These are phyloP conservation scores for Phylloscopus collybita DNA, from an alignment of 2,797 vertebrate species.

Conservation along the genomic window DNA sequence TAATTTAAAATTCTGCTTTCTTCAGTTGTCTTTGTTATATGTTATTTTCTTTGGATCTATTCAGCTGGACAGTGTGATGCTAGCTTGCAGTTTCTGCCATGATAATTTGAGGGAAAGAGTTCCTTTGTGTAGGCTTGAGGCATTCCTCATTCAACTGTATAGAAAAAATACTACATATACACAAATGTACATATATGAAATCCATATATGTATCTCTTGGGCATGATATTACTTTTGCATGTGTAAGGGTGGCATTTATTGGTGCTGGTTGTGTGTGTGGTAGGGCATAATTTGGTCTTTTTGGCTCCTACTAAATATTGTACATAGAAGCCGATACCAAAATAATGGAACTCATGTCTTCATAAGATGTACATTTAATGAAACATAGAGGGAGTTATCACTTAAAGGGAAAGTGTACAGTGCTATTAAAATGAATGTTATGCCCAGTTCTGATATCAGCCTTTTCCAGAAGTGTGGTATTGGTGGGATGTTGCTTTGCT, in stretches of 20 bases:
- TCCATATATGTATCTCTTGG: background rate
- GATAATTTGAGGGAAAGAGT: background rate
- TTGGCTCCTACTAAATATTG: background rate
- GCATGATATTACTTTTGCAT: background rate
- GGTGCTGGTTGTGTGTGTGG: background rate
- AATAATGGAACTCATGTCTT: background rate
- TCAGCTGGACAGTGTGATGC: background rate
- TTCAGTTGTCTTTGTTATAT: slow-evolving; percentile 58
- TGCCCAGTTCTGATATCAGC: background rate
- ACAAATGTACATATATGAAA: background rate
- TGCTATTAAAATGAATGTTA: background rate
- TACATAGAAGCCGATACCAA: background rate
- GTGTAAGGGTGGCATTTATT: background rate
- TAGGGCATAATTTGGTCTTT: background rate
- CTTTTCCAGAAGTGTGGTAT: background rate
- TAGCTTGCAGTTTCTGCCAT: background rate
- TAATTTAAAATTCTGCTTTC: slow-evolving; percentile 74
- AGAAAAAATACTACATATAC: background rate
- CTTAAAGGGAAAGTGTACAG: background rate
- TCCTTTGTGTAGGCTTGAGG: background rate
- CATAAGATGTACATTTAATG: background rate
- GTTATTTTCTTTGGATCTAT: slow-evolving; percentile 35
- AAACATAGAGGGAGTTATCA: background rate
- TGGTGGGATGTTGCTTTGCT: background rate
- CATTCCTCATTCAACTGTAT: background rate